A percentile compares a stretch with the other conserved stretches of the same genome.
Evolutionary conservation across 2,113 vertebrate genomes (phyloP).

Genomic region (Cathartes aura): DNA sequence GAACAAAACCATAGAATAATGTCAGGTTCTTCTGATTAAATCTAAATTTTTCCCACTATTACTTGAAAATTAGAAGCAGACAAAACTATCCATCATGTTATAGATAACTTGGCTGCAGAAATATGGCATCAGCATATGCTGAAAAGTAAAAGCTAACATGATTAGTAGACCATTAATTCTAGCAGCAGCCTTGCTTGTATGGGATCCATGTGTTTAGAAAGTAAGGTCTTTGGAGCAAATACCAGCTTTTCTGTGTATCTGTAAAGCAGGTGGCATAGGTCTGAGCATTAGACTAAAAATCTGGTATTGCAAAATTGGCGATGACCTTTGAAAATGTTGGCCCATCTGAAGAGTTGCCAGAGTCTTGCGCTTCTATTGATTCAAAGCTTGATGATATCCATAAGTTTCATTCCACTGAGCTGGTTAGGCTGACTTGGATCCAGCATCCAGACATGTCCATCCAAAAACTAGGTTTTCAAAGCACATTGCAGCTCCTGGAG

Average conservation of each 20-base stretch:
- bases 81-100: conserved; percentile 10
- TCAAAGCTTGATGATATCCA: not conserved
- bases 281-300: not conserved
- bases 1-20: not conserved
- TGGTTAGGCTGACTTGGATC: not conserved
- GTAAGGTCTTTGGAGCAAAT: not conserved
- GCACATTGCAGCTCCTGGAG: not conserved
- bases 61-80: conserved; percentile 41
- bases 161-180: conserved; percentile 24
- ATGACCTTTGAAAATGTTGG: not conserved
- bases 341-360: not conserved
- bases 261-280: not conserved
- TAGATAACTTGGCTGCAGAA: conserved; percentile 45
- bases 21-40: conserved; percentile 16
- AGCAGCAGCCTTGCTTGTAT: not conserved
- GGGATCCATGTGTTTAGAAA: not conserved
- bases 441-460: not conserved
- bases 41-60: not conserved
- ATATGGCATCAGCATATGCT: conserved; percentile 16
- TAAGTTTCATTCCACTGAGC: not conserved
- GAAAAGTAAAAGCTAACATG: conserved; percentile 39
- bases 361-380: not conserved
- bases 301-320: not conserved
- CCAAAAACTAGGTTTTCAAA: not conserved
- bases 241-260: not conserved